phyloP scores from a whole-genome alignment of 1,140 invertebrate species.

The Cherax destructor region DNA sequence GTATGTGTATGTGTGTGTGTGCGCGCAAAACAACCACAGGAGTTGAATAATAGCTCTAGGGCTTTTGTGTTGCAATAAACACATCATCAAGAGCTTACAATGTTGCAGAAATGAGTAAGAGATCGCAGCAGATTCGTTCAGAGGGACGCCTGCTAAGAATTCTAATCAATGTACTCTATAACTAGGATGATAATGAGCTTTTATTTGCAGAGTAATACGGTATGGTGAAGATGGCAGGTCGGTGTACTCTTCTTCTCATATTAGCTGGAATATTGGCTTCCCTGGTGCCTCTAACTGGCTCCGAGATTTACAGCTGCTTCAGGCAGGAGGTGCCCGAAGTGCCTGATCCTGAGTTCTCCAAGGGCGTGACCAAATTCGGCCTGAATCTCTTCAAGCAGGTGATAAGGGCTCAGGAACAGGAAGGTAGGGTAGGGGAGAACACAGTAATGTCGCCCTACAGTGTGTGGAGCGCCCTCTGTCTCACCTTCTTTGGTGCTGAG shows the following conservation, averaged over 20 bases:
- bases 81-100: too few species aligned
- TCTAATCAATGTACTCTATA: too few species aligned
- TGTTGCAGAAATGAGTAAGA: too few species aligned
- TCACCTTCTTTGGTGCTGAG: slow-evolving; percentile 86
- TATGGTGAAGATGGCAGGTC: not conserved
- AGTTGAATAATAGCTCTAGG: too few species aligned
- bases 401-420: slow-evolving; percentile 17
- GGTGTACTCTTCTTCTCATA: not conserved
- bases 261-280: not conserved
- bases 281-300: not conserved
- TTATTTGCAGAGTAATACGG: too few species aligned
- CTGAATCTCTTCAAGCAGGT: slow-evolving; percentile 47
- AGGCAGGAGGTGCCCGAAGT: not conserved
- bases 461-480: slow-evolving; percentile 85
- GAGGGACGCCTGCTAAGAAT: too few species aligned
- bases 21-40: too few species aligned
- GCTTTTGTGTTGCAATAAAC: too few species aligned
- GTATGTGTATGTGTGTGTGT: too few species aligned
- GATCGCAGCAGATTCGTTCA: too few species aligned
- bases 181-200: too few species aligned
- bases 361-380: slow-evolving; percentile 38
- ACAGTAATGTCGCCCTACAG: slow-evolving; percentile 92
- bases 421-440: slow-evolving; percentile 76
- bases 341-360: not conserved
- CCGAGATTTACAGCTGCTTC: not conserved